A percentile compares a stretch with the other conserved stretches of the same genome.
Evolutionary conservation across 2,113 vertebrate species (phyloP).

Genomic region (Misgurnus anguillicaudatus): DNA sequence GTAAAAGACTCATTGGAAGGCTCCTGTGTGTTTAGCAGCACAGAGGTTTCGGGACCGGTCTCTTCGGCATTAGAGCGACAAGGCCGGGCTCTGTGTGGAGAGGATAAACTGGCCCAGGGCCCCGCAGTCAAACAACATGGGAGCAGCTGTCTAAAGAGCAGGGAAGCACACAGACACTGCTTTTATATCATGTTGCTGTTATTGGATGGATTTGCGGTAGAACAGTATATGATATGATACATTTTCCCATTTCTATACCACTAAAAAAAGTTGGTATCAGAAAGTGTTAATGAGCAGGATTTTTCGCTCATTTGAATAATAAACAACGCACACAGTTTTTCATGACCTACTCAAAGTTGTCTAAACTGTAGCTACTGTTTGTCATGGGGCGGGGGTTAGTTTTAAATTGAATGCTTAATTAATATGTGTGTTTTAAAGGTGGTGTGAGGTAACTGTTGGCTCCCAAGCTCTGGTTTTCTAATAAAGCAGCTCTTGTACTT

Average conservation of each 20-base stretch:
- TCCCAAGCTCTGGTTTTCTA: not conserved
- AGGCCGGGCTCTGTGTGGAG: conserved; percentile 40
- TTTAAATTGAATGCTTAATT: not conserved
- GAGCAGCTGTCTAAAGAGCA: conserved; percentile 50
- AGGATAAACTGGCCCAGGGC: conserved; percentile 18
- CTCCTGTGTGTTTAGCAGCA: conserved; percentile 21
- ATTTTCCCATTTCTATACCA: not conserved
- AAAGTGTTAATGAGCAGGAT: too few relatives aligned
- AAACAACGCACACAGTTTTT: not conserved
- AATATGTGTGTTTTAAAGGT: not conserved
- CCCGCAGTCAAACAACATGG: conserved; percentile 40
- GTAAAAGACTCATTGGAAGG: conserved; percentile 3
- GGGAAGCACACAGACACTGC: conserved; percentile 13
- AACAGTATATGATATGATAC: conserved; percentile 16
- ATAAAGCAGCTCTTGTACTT: conserved; percentile 5
- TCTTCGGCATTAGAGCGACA: conserved; percentile 32
- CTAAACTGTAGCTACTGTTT: not conserved
- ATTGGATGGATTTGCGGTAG: conserved; percentile 20
- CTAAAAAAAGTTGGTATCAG: not conserved
- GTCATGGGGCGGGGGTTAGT: not conserved
- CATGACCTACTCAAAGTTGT: not conserved
- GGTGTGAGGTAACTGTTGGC: not conserved
- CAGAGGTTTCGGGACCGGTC: not conserved
- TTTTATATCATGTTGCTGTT: conserved; percentile 49
- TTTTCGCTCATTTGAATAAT: too few relatives aligned